Evolutionary conservation across 2,888 invertebrate genomes (phyloP).

Genomic region (Hartigia nigra): DNA sequence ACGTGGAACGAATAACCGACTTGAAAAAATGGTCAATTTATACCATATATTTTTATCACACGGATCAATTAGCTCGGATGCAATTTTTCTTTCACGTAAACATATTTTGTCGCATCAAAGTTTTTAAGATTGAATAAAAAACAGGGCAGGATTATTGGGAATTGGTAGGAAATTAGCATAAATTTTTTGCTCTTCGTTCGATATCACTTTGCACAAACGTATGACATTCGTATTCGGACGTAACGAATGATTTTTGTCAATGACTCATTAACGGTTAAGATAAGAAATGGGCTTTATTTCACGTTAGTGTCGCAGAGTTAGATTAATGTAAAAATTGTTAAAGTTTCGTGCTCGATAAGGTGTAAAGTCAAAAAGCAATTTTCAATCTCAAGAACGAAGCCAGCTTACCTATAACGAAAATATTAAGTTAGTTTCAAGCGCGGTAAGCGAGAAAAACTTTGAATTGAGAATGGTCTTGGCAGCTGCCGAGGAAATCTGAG

Average conservation of each 20-base stretch:
- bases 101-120: no score
- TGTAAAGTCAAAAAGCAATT: background rate
- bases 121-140: no score
- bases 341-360: background rate
- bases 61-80: no score
- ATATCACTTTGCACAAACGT: constrained; percentile 8
- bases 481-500: background rate
- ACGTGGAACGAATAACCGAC: background rate
- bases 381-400: background rate
- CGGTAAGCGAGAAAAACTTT: constrained; percentile 15
- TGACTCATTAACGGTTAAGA: background rate
- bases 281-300: background rate
- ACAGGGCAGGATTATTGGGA: no score
- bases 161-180: no score
- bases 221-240: background rate
- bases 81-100: no score
- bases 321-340: background rate
- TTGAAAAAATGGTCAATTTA: background rate
- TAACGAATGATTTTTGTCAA: background rate
- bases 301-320: background rate
- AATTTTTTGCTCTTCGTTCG: no score
- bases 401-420: background rate
- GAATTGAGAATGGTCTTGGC: constrained; percentile 10
- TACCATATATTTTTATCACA: no score
- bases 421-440: constrained; percentile 14